Base-by-base conservation (phyloP, 2,888 invertebrate species). In the Nymphalis polychloros region DNA sequence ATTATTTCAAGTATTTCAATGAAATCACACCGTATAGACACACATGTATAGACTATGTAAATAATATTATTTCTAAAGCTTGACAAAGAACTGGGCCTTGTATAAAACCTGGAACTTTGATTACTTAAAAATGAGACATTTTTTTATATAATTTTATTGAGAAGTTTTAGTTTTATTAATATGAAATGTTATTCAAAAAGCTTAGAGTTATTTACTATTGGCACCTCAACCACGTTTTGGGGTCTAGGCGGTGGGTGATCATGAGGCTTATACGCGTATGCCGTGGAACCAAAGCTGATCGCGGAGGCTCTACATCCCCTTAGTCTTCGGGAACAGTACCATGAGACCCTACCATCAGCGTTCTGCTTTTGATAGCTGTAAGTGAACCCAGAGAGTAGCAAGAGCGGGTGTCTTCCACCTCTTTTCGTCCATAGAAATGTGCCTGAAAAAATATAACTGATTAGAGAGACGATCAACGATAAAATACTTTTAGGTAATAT, bases 301-400 rank as follows among this genome's bases (percentile, higher is more conserved):
- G 90, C 92, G 0, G 90, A 84, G 1, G 90, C 88, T 59, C 85
- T 83, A 75, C 92, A 92, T 0, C 92, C 92, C 63, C 87, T 90
- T 59, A 91, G 77, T 67, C 91, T 84, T 71, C 89, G 77, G 0
- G 92, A 92, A 71, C 92, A 92, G 76, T 92, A 92, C 92, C 92
- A 93, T 31, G 89, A 88, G 70, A 90, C 78, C 55, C 90, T 81
- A 2, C 91, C 92, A 72, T 90, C 85, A 10, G 87, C 92, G 72
- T 92, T 91, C 70, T 83, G 82, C 74, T 92, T 91, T 77, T 92
- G 92, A 69, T 85, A 91, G 72, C 90, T 92, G 80, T 88, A 92
- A 0, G 91, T 91, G 77, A 86, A 92, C 5, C 88, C 89, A 8
- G 78, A 73, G 27, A 90, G 80, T 10, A 90, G 81, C 0, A 92